phyloP scores from a whole-genome alignment of 1,140 invertebrate genomes.

The Bombus balteatus region DNA sequence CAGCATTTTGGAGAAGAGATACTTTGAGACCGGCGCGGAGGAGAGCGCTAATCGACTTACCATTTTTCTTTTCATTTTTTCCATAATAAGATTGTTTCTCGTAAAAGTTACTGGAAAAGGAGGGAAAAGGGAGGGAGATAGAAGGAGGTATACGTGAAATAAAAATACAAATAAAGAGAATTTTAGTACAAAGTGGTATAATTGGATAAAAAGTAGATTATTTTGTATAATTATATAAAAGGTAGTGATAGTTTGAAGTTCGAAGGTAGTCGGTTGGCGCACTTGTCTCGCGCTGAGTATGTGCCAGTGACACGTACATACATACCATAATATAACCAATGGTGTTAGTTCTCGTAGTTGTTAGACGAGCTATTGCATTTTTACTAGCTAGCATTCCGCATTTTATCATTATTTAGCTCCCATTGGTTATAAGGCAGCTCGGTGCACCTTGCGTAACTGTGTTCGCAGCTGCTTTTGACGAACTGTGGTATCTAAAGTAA shows the following conservation, averaged over 20 bases:
- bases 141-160: background rate
- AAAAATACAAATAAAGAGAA: background rate
- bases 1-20: slow-evolving; percentile 79
- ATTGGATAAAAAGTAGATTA: too few species aligned
- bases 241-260: background rate
- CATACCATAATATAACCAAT: slow-evolving; percentile 75
- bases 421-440: slow-evolving; percentile 76
- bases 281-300: slow-evolving; percentile 67
- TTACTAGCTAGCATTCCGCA: slow-evolving; percentile 81
- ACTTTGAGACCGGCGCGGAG: slow-evolving; percentile 59
- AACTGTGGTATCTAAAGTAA: slow-evolving; percentile 28
- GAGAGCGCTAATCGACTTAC: slow-evolving; percentile 43
- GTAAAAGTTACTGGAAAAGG: background rate
- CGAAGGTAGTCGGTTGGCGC: slow-evolving; percentile 29
- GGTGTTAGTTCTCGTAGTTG: slow-evolving; percentile 80
- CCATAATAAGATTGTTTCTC: background rate
- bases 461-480: slow-evolving; percentile 54
- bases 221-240: background rate
- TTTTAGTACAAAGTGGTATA: too few species aligned
- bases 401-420: slow-evolving; percentile 79
- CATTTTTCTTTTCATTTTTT: background rate
- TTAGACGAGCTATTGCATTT: slow-evolving; percentile 82
- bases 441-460: slow-evolving; percentile 57
- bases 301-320: slow-evolving; percentile 77
- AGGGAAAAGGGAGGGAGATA: too few species aligned